phyloP scores from a whole-genome alignment of 1,140 invertebrate genomes.

The Bombus balteatus region DNA sequence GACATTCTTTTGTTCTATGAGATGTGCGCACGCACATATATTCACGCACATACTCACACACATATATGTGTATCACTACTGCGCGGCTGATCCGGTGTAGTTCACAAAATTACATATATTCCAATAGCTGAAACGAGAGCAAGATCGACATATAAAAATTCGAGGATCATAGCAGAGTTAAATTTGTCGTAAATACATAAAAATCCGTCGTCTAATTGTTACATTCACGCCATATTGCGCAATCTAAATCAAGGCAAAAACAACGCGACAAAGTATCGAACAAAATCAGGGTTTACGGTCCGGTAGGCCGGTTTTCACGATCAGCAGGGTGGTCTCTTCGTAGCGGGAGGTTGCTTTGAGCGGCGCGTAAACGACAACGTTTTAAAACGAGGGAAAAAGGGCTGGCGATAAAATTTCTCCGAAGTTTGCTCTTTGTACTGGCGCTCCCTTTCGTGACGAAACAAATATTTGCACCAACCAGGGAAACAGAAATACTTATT shows the following conservation, averaged over 20 bases:
- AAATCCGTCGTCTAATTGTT: too few species aligned
- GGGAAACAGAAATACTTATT: slow-evolving; percentile 51
- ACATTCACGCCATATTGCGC: too few species aligned
- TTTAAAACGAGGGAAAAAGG: not conserved
- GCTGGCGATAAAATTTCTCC: slow-evolving; percentile 41
- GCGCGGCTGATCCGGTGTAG: too few species aligned
- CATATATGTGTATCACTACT: too few species aligned
- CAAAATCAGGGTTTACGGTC: slow-evolving; percentile 33
- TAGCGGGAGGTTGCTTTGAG: slow-evolving; percentile 14
- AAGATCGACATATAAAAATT: too few species aligned
- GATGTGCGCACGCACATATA: too few species aligned
- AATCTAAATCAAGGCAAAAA: not conserved
- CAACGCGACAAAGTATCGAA: slow-evolving; percentile 14
- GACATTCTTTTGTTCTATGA: too few species aligned
- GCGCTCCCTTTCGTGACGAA: not conserved
- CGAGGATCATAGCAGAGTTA: too few species aligned
- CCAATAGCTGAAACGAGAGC: too few species aligned
- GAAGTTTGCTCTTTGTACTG: slow-evolving; percentile 26
- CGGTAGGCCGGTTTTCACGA: slow-evolving; percentile 18
- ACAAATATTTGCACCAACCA: slow-evolving; percentile 45
- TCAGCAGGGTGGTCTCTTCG: not conserved
- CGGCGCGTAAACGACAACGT: slow-evolving; percentile 36
- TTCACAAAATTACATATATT: too few species aligned
- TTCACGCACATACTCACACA: too few species aligned
- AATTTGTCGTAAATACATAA: too few species aligned